Conservation (phyloP, 2,113 vertebrate species). For the Anser brachyrhynchus region DNA sequence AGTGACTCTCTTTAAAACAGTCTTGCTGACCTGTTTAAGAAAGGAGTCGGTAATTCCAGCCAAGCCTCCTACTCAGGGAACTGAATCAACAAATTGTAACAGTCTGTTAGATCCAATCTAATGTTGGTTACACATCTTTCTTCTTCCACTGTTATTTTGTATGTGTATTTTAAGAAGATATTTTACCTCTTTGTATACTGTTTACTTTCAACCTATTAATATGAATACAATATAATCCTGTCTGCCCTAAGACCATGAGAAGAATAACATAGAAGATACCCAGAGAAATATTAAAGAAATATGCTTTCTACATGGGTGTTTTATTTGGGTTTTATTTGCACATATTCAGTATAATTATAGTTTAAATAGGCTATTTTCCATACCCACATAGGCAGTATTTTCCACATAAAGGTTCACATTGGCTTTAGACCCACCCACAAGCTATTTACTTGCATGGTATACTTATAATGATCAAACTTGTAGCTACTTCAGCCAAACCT, state of each 20-base stretch:
- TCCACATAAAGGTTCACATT: constrained; percentile 60
- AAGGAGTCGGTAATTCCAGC: not conserved
- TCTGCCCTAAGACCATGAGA: not conserved
- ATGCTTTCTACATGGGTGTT: not conserved
- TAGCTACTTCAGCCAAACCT: constrained; percentile 43
- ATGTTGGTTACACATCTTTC: not conserved
- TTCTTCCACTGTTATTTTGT: not conserved
- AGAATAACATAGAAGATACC: not conserved
- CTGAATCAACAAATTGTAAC: not conserved
- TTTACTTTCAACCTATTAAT: not conserved
- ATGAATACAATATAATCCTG: not conserved
- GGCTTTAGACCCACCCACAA: constrained; percentile 50
- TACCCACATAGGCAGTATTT: constrained; percentile 44
- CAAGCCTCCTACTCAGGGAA: not conserved
- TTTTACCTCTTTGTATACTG: not conserved
- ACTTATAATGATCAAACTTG: not conserved
- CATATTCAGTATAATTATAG: constrained; percentile 22
- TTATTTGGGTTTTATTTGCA: constrained; percentile 50
- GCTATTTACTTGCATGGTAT: constrained; percentile 41
- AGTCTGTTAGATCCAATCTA: not conserved
- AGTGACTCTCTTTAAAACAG: not conserved
- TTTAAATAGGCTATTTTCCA: constrained; percentile 54
- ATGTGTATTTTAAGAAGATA: not conserved
- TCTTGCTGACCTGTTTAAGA: not conserved
- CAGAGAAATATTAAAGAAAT: not conserved